Evolutionary conservation across 1,140 invertebrate species (phyloP).

Genomic region (Paramacrobiotus metropolitanus): DNA sequence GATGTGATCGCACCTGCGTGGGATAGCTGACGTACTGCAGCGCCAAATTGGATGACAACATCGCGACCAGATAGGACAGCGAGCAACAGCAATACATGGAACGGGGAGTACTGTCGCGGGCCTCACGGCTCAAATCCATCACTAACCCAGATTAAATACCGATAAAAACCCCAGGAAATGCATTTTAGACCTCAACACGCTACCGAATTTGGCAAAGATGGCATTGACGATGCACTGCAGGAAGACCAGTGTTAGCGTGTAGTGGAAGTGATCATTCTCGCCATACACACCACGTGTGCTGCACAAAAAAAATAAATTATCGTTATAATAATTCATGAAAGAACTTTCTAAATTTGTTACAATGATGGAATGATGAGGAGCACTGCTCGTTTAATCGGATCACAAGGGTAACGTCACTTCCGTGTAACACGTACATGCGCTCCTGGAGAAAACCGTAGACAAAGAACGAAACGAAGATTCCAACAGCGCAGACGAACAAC

Average conservation of each 20-base stretch:
- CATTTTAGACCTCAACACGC: too few relatives aligned
- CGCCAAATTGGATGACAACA: slow-evolving; percentile 87
- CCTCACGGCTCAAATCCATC: not conserved
- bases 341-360: not conserved
- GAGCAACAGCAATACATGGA: slow-evolving; percentile 43
- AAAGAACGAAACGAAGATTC: slow-evolving; percentile 76
- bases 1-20: slow-evolving; percentile 87
- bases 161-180: not conserved
- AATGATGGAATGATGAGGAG: not conserved
- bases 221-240: slow-evolving; percentile 73
- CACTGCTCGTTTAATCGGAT: not conserved
- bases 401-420: not conserved
- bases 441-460: slow-evolving; percentile 76
- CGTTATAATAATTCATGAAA: not conserved
- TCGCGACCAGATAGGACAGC: slow-evolving; percentile 70
- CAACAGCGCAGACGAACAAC: slow-evolving; percentile 39
- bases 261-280: slow-evolving; percentile 56
- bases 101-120: slow-evolving; percentile 16
- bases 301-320: slow-evolving; percentile 9
- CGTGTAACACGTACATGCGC: slow-evolving; percentile 40
- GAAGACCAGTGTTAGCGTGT: slow-evolving; percentile 55
- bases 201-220: slow-evolving; percentile 50
- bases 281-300: slow-evolving; percentile 60
- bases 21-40: slow-evolving; percentile 90
- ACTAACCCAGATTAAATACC: not conserved